Conservation (phyloP, 2,113 vertebrate species). For the Todiramphus chloris region DNA sequence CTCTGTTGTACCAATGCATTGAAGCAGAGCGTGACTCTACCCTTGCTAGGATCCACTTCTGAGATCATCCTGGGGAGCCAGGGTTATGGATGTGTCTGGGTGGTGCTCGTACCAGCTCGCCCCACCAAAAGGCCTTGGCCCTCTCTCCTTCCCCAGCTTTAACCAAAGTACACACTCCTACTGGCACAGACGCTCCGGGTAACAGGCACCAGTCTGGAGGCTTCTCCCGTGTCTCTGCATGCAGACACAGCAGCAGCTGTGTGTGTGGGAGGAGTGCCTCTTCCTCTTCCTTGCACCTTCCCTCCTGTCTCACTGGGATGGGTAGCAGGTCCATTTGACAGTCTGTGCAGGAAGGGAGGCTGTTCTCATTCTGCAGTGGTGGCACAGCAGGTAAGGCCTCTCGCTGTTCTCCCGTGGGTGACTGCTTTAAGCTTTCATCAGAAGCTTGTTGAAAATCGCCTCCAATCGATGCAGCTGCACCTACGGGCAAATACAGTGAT, state of each 20-base stretch:
- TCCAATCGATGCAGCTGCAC: neutral
- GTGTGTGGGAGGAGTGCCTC: neutral
- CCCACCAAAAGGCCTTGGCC: neutral
- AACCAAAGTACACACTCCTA: fast-evolving
- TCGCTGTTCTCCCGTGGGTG: neutral
- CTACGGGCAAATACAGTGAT: fast-evolving
- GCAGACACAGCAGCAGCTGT: neutral
- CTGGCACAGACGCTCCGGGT: neutral
- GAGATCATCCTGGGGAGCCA: neutral
- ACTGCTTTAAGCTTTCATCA: neutral
- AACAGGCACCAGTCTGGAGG: neutral
- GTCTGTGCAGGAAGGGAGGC: neutral
- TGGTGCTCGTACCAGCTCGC: fast-evolving
- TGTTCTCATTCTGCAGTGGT: neutral
- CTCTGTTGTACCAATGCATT: neutral
- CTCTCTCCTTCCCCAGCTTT: neutral
- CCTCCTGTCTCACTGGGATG: neutral
- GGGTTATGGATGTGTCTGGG: neutral
- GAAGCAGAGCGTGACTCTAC: neutral
- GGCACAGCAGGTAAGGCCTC: neutral
- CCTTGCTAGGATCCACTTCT: neutral
- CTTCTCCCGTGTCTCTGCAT: neutral
- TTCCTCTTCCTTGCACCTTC: neutral
- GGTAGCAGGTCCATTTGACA: neutral
- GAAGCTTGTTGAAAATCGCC: neutral